Percentiles rank a stretch among this genome's conserved stretches.
Evolutionary conservation across 1,140 invertebrate species (phyloP).

Genomic region (Zeugodacus cucurbitae): DNA sequence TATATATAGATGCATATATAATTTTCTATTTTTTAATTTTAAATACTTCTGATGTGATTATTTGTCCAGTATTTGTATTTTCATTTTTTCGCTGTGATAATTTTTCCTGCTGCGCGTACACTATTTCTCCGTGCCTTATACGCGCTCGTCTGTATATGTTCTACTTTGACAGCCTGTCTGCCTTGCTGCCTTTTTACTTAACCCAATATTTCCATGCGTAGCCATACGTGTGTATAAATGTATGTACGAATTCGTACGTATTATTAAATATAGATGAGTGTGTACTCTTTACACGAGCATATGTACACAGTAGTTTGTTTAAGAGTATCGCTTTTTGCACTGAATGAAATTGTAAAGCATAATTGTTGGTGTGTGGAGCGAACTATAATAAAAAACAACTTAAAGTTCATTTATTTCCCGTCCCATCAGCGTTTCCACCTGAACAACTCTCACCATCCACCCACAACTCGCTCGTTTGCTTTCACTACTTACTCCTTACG

Average conservation of each 20-base stretch:
- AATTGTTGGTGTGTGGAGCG: background rate
- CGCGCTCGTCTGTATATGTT: slow-evolving; percentile 9
- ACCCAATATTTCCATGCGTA: background rate
- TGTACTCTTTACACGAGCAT: background rate
- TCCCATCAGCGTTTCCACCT: background rate
- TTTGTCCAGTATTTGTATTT: background rate
- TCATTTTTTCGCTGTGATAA: background rate
- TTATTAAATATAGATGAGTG: background rate
- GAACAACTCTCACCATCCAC: background rate
- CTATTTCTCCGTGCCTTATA: background rate
- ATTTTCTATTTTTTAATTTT: background rate
- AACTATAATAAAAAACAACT: background rate
- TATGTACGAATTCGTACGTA: background rate
- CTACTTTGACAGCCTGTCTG: background rate
- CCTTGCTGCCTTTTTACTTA: slow-evolving; percentile 22
- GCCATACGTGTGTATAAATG: background rate
- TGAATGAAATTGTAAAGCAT: slow-evolving; percentile 28
- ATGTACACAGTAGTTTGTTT: background rate
- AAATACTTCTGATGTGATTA: background rate
- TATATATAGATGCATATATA: background rate
- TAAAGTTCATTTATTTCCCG: background rate
- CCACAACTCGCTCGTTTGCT: slow-evolving; percentile 7
- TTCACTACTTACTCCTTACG: background rate
- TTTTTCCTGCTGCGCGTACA: slow-evolving; percentile 20
- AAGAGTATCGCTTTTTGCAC: background rate